Evolutionary conservation across 2,113 vertebrate species (phyloP).

Genomic region (Leptodactylus fuscus): DNA sequence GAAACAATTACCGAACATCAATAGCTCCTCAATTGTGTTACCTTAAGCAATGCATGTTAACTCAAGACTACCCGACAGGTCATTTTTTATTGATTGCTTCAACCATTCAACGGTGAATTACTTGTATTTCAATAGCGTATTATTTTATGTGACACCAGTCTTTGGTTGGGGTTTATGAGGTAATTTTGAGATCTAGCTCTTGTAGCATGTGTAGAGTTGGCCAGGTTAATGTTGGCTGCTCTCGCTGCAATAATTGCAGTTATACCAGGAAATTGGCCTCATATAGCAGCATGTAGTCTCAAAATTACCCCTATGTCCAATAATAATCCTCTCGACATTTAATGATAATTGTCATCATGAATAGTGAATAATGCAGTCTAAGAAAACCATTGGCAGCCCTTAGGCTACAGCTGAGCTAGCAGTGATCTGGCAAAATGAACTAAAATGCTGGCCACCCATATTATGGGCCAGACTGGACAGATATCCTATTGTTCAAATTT

Average conservation of each 20-base stretch:
- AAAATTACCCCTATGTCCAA: not conserved
- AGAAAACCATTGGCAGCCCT: not conserved
- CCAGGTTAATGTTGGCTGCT: conserved; percentile 17
- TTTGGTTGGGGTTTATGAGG: not conserved
- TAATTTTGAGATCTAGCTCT: not conserved
- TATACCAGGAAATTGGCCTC: conserved; percentile 14
- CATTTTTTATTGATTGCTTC: not conserved
- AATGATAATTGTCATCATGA: conserved; percentile 16
- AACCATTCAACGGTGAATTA: not conserved
- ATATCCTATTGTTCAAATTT: not conserved
- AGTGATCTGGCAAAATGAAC: not conserved
- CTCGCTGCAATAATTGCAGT: conserved; percentile 1
- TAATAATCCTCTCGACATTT: not conserved
- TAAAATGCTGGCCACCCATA: not conserved
- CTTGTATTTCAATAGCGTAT: not conserved
- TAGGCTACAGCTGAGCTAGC: not conserved
- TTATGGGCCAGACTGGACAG: not conserved
- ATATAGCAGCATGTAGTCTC: not conserved
- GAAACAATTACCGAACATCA: not conserved
- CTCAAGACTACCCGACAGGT: too few species aligned
- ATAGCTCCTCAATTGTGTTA: not conserved
- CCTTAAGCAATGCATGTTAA: not conserved
- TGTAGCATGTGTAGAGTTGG: not conserved
- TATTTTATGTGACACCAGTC: not conserved
- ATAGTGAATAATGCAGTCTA: not conserved